Evolutionary conservation across 2,888 invertebrate genomes (phyloP).

Genomic region (Smittia sp.): DNA sequence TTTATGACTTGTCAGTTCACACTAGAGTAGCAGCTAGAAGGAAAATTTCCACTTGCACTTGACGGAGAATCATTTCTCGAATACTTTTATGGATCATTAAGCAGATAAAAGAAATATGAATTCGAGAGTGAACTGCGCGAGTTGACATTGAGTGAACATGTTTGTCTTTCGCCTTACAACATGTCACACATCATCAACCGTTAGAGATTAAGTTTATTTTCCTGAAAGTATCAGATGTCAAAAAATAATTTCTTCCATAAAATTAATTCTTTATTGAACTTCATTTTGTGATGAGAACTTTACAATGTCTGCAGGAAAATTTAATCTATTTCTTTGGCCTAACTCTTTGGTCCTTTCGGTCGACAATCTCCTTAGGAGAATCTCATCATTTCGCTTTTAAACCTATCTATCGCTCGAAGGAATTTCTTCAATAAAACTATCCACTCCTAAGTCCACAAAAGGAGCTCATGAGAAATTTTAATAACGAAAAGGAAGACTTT

Average conservation of each 20-base stretch:
- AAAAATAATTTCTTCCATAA: neutral
- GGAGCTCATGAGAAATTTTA: neutral
- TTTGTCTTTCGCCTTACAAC: neutral
- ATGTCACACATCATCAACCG: neutral
- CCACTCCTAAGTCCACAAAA: neutral
- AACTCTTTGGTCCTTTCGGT: neutral
- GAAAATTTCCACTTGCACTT: neutral
- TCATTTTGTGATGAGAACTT: neutral
- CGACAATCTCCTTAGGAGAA: neutral
- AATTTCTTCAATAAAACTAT: neutral
- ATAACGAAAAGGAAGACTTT: constrained; percentile 33
- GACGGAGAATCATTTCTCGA: neutral
- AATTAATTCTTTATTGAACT: neutral
- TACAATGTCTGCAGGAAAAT: neutral
- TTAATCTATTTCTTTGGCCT: neutral
- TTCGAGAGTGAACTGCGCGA: constrained; percentile 18
- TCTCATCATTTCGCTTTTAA: neutral
- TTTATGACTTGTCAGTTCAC: constrained; percentile 32
- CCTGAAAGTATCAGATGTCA: neutral
- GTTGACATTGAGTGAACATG: neutral
- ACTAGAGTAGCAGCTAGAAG: neutral
- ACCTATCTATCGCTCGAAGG: neutral
- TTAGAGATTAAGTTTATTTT: neutral
- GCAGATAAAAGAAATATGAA: constrained; percentile 40
- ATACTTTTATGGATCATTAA: constrained; percentile 39